Conservation (phyloP, 1,140 invertebrate genomes). For the Cylas formicarius region DNA sequence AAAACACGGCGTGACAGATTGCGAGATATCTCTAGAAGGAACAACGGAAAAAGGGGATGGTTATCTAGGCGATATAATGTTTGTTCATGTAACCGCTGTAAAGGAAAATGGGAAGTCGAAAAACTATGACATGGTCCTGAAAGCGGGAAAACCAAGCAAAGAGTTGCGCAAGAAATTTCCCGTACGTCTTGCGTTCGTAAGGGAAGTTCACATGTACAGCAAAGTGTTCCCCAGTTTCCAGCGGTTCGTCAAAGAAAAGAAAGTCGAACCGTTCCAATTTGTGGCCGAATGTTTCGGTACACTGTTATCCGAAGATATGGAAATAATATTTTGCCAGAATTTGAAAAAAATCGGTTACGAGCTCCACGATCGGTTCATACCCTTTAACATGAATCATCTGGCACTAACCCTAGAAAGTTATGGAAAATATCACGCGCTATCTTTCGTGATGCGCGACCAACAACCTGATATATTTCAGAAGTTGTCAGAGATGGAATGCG, state of each 20-base stretch:
- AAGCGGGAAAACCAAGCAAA: slow-evolving; percentile 17
- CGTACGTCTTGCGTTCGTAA: slow-evolving; percentile 6
- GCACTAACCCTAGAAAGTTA: slow-evolving; percentile 41
- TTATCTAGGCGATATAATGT: slow-evolving; percentile 24
- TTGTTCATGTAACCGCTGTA: slow-evolving; percentile 9
- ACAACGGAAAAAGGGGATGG: slow-evolving; percentile 20
- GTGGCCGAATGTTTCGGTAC: slow-evolving; percentile 1
- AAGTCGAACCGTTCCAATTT: slow-evolving; percentile 5
- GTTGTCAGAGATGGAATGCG: slow-evolving; percentile 3
- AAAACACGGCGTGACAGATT: too few species aligned
- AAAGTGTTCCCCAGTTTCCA: slow-evolving; percentile 15
- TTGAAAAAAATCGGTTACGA: slow-evolving; percentile 3
- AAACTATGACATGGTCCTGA: slow-evolving; percentile 17
- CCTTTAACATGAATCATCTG: slow-evolving; percentile 10
- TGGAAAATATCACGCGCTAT: slow-evolving; percentile 47
- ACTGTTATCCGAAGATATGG: background rate
- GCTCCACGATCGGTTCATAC: slow-evolving; percentile 4
- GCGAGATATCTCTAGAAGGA: too few species aligned
- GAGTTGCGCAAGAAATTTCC: slow-evolving; percentile 10
- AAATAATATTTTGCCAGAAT: slow-evolving; percentile 11
- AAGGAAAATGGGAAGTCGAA: slow-evolving; percentile 2
- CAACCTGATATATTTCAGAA: slow-evolving; percentile 25
- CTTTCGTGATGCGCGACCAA: slow-evolving; percentile 42
- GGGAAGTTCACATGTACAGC: slow-evolving; percentile 23
- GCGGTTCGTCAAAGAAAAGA: slow-evolving; percentile 8